These are phyloP conservation scores for Standfussiana lucernea DNA, from an alignment of 2,888 invertebrate species.

Conservation along the genomic window DNA sequence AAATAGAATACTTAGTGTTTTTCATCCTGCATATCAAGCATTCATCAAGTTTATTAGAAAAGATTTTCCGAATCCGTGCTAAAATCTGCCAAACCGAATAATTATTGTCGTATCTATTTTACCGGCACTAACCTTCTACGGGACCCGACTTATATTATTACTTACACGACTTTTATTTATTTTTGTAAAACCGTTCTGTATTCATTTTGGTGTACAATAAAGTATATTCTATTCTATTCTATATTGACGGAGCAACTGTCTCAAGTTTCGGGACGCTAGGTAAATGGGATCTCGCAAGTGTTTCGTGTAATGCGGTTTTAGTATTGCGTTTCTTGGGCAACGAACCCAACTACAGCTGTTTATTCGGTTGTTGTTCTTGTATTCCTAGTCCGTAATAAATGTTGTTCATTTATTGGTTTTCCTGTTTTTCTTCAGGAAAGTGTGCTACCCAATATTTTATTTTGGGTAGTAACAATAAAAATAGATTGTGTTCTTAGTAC, in stretches of 20 bases:
- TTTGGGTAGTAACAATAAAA: background rate
- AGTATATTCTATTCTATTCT: too few relatives aligned
- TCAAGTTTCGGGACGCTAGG: slow-evolving; percentile 1
- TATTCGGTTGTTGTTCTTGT: slow-evolving; percentile 14
- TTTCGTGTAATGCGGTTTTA: slow-evolving; percentile 29
- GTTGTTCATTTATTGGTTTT: slow-evolving; percentile 10
- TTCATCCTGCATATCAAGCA: background rate
- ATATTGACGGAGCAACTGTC: slow-evolving; percentile 5
- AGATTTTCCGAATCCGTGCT: background rate
- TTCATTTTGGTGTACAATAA: too few relatives aligned
- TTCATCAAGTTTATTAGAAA: background rate
- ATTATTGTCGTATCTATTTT: slow-evolving; percentile 8
- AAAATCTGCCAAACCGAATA: background rate
- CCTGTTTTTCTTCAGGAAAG: background rate
- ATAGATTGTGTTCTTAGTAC: background rate
- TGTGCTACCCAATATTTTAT: background rate
- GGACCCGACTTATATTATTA: slow-evolving; percentile 3
- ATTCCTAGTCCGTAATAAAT: slow-evolving; percentile 14
- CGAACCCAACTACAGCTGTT: slow-evolving; percentile 24
- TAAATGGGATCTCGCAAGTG: slow-evolving; percentile 17
- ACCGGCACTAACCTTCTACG: background rate
- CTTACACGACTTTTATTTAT: too few relatives aligned
- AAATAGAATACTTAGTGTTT: background rate
- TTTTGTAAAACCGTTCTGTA: too few relatives aligned
- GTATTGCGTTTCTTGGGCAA: slow-evolving; percentile 33